A percentile compares a stretch with the other conserved stretches of the same genome.
Evolutionary conservation across 2,888 invertebrate species (phyloP).

Genomic region (Aleiodes alternator): DNA sequence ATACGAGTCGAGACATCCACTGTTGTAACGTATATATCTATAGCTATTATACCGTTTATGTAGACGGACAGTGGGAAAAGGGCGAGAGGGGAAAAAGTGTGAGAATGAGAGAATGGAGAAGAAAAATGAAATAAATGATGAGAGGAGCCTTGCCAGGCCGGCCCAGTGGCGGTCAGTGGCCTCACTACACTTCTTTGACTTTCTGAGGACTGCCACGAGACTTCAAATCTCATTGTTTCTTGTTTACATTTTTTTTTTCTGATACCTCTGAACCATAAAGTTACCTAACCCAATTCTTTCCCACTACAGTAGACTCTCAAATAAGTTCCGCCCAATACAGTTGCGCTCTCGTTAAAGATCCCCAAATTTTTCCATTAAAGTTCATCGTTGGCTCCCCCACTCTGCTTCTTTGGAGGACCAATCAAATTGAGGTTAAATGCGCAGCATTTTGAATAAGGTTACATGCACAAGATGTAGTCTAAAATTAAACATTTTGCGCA

Average conservation of each 20-base stretch:
- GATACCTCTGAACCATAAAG: too few species aligned
- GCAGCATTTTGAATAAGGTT: too few species aligned
- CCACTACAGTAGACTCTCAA: too few species aligned
- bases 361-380: too few species aligned
- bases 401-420: too few species aligned
- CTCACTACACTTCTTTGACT: constrained; percentile 54
- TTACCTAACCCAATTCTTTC: background rate
- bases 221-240: constrained; percentile 1
- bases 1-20: constrained; percentile 37
- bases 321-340: too few species aligned
- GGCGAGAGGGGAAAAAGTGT: constrained; percentile 19
- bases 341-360: too few species aligned
- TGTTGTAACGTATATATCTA: constrained; percentile 23
- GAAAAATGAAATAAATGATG: constrained; percentile 56
- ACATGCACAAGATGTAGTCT: too few species aligned
- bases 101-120: constrained; percentile 40
- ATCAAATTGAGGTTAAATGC: too few species aligned
- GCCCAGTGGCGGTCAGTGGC: constrained; percentile 73
- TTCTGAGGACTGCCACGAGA: constrained; percentile 3
- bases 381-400: too few species aligned
- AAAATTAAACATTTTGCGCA: too few species aligned
- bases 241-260: constrained; percentile 4
- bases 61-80: constrained; percentile 33
- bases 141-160: constrained; percentile 69
- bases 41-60: constrained; percentile 27